Base-by-base conservation (phyloP, 2,888 invertebrate species). In the Lasioglossum morio region DNA sequence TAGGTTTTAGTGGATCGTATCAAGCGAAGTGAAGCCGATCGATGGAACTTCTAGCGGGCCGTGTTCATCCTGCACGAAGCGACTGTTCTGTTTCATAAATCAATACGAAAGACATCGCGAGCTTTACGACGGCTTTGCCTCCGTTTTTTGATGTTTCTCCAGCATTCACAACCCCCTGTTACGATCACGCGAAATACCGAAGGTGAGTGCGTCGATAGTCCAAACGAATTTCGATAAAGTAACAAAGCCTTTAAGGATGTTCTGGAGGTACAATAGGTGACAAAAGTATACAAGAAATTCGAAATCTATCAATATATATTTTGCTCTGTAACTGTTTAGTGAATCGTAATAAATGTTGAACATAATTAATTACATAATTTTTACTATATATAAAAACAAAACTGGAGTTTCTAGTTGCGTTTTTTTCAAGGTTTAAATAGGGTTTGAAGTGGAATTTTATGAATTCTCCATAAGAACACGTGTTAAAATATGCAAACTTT, bases 21-120 rank as follows among this genome's bases (percentile, higher is more conserved):
- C 74, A 48, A 84, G 53, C 69, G 43, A 75, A 79, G 72, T 75
- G 53, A 79, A 83, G 72, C 75, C 83, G 74, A 75, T 84, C 78
- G 53, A 84, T 69, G 72, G 46, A 77, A 84, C 48, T 72, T 81
- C 40, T 23, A 40, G 70, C 40, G 16, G 76, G n/a, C 16, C 46
- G 76, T 66, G 69, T 70, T 34, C 40, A 60, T 48, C 27, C 57
- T 43, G 72, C 46, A 19, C 40, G 48, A 30, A 40, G 30, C 19
- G 2, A 48, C 34, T 5, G 14, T 77, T 69, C 72, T 40, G 34
- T 77, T 74, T 69, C n/a, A 40, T 72, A 57, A 77, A 82, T 77
- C 77, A 77, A 84, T 73, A 70, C 73, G 37, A 72, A 83, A 72
- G 60, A 53, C 53, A 34, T 14, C 72, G 37, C 14, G 57, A 69